Evolutionary conservation across 2,888 invertebrate species (phyloP).

Genomic region (Athrips mouffetella): DNA sequence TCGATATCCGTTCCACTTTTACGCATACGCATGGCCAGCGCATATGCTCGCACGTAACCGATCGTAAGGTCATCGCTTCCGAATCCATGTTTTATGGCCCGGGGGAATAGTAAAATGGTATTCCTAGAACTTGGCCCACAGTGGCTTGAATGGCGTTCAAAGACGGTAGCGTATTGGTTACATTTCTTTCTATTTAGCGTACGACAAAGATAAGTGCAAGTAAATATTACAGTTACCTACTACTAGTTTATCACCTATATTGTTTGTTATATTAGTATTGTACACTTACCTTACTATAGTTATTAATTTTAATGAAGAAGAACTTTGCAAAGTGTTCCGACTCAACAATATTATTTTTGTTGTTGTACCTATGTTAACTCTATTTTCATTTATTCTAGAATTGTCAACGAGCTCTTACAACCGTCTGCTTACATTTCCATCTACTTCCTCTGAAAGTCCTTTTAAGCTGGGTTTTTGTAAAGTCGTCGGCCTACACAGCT

Average conservation of each 20-base stretch:
- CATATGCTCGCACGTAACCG: conserved; percentile 27
- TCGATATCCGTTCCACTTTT: conserved; percentile 72
- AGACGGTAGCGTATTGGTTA: too few relatives aligned
- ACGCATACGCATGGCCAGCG: conserved; percentile 36
- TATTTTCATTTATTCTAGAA: not conserved
- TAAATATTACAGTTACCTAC: too few relatives aligned
- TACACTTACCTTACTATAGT: too few relatives aligned
- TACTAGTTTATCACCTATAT: too few relatives aligned
- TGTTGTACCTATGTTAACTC: too few relatives aligned
- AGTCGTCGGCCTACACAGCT: conserved; percentile 44
- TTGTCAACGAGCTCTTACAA: conserved; percentile 8
- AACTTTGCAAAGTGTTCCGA: too few relatives aligned
- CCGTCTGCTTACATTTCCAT: conserved; percentile 45
- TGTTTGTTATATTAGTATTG: too few relatives aligned
- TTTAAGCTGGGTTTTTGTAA: conserved; percentile 59
- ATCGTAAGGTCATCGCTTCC: conserved; percentile 29
- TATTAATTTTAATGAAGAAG: too few relatives aligned
- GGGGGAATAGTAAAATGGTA: not conserved
- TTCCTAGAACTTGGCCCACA: not conserved
- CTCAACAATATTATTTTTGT: too few relatives aligned
- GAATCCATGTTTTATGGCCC: conserved; percentile 19
- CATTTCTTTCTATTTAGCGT: too few relatives aligned
- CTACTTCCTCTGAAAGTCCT: conserved; percentile 56
- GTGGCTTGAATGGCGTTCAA: not conserved
- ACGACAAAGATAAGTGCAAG: too few relatives aligned